A percentile compares a stretch with the other conserved stretches of the same genome.
Evolutionary conservation across 1,140 invertebrate genomes (phyloP).

Genomic region (Neodiprion virginianus): DNA sequence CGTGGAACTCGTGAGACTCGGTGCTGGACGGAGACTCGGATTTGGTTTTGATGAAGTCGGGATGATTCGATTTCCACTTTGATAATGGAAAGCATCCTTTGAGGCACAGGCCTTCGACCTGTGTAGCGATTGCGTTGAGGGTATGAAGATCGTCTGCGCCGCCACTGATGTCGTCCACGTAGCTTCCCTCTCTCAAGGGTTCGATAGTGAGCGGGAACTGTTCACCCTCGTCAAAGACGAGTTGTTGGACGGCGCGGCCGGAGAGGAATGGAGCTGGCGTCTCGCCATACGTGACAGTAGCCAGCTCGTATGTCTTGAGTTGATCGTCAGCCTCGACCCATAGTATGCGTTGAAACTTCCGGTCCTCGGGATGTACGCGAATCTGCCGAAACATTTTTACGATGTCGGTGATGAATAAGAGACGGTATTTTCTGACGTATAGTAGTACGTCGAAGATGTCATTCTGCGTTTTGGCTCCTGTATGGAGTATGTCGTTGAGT

Average conservation of each 20-base stretch:
- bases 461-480: slow-evolving; percentile 23
- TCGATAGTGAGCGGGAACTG: slow-evolving; percentile 34
- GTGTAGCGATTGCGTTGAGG: too few species aligned
- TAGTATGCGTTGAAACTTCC: slow-evolving; percentile 22
- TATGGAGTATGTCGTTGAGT: slow-evolving; percentile 34
- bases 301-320: slow-evolving; percentile 36
- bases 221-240: slow-evolving; percentile 34
- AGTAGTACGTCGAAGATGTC: slow-evolving; percentile 26
- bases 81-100: slow-evolving; percentile 29
- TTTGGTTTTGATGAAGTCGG: neutral
- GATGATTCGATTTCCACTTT: slow-evolving; percentile 40
- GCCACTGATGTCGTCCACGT: slow-evolving; percentile 56
- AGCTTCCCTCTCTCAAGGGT: slow-evolving; percentile 47
- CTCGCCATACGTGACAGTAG: slow-evolving; percentile 49
- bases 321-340: slow-evolving; percentile 20
- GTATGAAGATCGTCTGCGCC: slow-evolving; percentile 35
- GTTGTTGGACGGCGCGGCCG: slow-evolving; percentile 39
- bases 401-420: slow-evolving; percentile 18
- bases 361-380: slow-evolving; percentile 1
- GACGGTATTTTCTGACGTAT: neutral
- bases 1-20: slow-evolving; percentile 3
- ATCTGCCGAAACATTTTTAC: slow-evolving; percentile 24
- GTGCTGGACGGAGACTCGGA: neutral
- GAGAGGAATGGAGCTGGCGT: slow-evolving; percentile 45
- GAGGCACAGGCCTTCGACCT: slow-evolving; percentile 17